Conservation (phyloP, 1,140 invertebrate genomes). For the Drosophila pectinifera region DNA sequence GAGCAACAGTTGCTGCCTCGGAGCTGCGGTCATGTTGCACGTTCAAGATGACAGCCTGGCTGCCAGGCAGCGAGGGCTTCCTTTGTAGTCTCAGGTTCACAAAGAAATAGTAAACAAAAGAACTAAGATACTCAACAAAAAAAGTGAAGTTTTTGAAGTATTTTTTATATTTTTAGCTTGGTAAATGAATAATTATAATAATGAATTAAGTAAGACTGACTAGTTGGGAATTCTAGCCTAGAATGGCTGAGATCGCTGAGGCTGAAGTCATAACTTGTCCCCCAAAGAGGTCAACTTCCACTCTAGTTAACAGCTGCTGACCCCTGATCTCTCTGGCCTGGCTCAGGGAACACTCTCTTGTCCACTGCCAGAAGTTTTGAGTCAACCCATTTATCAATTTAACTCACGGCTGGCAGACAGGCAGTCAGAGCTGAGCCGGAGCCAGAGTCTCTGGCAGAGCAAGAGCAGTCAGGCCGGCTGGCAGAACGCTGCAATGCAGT, state of each 20-base stretch:
- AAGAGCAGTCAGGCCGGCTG: slow-evolving; percentile 43
- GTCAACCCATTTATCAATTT: slow-evolving; percentile 55
- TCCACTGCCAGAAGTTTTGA: slow-evolving; percentile 7
- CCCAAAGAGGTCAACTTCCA: not conserved
- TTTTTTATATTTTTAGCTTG: too few relatives aligned
- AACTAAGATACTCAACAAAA: too few relatives aligned
- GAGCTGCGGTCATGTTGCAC: slow-evolving; percentile 63
- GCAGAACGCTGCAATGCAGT: slow-evolving; percentile 68
- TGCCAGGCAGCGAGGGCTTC: slow-evolving; percentile 47
- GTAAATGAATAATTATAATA: too few relatives aligned
- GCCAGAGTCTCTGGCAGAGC: slow-evolving; percentile 15
- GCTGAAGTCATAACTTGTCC: not conserved
- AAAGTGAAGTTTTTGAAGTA: too few relatives aligned
- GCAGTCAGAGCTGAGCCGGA: slow-evolving; percentile 12
- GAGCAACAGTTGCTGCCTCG: slow-evolving; percentile 64
- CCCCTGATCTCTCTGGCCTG: not conserved
- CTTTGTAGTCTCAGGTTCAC: not conserved
- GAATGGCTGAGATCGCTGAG: too few relatives aligned
- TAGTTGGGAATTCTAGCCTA: too few relatives aligned
- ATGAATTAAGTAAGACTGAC: too few relatives aligned
- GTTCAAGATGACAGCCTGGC: slow-evolving; percentile 48
- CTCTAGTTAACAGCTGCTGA: slow-evolving; percentile 1
- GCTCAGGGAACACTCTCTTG: not conserved
- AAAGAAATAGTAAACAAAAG: not conserved
- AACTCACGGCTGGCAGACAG: slow-evolving; percentile 59